These are phyloP conservation scores for Phalera bucephala DNA, from an alignment of 2,888 invertebrate species.

Conservation along the genomic window DNA sequence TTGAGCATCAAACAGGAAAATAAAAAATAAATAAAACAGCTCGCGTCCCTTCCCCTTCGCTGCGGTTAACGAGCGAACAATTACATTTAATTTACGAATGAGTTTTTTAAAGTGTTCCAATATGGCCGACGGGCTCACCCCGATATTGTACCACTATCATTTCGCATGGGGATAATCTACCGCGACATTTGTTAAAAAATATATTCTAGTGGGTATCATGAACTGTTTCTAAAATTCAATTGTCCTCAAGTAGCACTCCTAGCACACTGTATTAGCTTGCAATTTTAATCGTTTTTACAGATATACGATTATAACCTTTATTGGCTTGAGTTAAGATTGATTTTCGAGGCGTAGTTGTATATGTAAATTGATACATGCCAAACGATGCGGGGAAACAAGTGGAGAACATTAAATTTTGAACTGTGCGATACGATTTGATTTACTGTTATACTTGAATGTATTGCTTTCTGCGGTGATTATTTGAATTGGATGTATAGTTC, in stretches of 20 bases:
- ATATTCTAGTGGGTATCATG: conserved; percentile 70
- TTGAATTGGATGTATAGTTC: too few relatives aligned
- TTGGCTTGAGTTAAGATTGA: conserved; percentile 10
- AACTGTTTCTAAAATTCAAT: conserved; percentile 70
- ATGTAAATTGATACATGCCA: conserved; percentile 37
- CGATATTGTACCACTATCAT: conserved; percentile 53
- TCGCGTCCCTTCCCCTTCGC: conserved; percentile 39
- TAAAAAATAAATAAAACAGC: conserved; percentile 21
- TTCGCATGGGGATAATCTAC: conserved; percentile 52
- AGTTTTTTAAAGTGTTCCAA: conserved; percentile 78
- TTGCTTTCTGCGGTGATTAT: too few relatives aligned
- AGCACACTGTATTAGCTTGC: conserved; percentile 29
- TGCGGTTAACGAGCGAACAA: conserved; percentile 78
- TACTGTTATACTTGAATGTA: conserved; percentile 37
- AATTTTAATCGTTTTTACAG: conserved; percentile 13
- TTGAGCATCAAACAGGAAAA: conserved; percentile 17
- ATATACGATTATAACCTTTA: conserved; percentile 11
- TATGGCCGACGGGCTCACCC: conserved; percentile 53
- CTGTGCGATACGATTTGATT: conserved; percentile 26
- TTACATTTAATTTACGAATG: conserved; percentile 81
- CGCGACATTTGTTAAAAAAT: conserved; percentile 81
- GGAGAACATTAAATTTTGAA: conserved; percentile 41
- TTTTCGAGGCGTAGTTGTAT: conserved; percentile 12
- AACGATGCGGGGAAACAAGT: conserved; percentile 40
- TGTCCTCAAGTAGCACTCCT: conserved; percentile 70